phyloP scores from a whole-genome alignment of 2,113 vertebrate species.

The Paramisgurnus dabryanus region DNA sequence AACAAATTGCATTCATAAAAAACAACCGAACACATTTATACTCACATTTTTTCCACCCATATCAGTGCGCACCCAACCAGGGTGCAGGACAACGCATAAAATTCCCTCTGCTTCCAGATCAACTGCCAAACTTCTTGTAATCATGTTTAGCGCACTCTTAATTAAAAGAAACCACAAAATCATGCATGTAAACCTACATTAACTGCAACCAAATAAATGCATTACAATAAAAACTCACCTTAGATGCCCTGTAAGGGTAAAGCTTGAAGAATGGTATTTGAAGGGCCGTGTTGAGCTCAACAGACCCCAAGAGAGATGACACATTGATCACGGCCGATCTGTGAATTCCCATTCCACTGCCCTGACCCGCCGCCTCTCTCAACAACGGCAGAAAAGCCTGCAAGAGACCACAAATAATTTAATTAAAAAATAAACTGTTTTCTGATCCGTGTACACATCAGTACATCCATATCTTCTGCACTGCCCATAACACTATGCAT shows the following conservation, averaged over 20 bases:
- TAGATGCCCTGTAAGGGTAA: constrained; percentile 70
- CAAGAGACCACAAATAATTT: background rate
- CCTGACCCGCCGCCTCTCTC: constrained; percentile 61
- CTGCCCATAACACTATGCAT: no score
- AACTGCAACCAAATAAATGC: background rate
- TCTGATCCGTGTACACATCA: no score
- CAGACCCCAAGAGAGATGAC: constrained; percentile 68
- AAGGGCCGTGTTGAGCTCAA: constrained; percentile 59
- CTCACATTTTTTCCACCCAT: constrained; percentile 70
- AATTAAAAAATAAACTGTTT: background rate
- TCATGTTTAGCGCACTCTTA: constrained; percentile 76
- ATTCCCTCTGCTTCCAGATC: constrained; percentile 71
- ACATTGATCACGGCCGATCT: constrained; percentile 71
- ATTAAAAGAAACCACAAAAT: background rate
- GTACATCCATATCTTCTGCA: no score
- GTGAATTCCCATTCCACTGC: constrained; percentile 66
- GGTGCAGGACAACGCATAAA: constrained; percentile 71
- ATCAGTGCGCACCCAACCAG: constrained; percentile 77
- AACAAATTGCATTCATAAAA: background rate
- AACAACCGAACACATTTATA: background rate
- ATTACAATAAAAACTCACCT: constrained; percentile 56
- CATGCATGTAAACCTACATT: background rate
- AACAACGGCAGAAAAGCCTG: constrained; percentile 69
- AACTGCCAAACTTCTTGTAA: constrained; percentile 69
- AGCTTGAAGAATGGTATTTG: constrained; percentile 51